Percentiles rank a stretch among this genome's conserved stretches.
Evolutionary conservation across 2,888 invertebrate genomes (phyloP).

Genomic region (Timema podura): DNA sequence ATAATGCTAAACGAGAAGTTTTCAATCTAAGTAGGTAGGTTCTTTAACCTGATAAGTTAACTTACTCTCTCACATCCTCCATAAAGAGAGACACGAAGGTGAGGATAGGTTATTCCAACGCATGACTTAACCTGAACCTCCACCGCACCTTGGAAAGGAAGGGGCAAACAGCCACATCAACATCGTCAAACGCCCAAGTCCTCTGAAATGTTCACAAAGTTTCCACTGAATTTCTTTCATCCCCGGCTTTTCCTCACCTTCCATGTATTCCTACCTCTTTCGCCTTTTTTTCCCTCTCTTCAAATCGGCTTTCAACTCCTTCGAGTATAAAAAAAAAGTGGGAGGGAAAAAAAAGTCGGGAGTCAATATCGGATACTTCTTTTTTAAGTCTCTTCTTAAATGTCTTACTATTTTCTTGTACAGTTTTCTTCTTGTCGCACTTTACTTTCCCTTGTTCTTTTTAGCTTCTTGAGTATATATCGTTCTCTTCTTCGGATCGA

Average conservation of each 20-base stretch:
- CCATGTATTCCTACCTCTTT: slow-evolving; percentile 8
- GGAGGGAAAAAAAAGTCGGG: slow-evolving; percentile 4
- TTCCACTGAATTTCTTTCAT: slow-evolving; percentile 25
- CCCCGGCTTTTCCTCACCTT: slow-evolving; percentile 21
- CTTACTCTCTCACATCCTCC: no score
- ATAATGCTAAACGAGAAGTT: no score
- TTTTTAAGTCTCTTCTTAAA: slow-evolving; percentile 13
- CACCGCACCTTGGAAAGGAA: no score
- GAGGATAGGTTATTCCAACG: no score
- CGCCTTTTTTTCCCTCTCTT: slow-evolving; percentile 15
- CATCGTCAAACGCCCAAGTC: neutral
- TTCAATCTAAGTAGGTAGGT: no score
- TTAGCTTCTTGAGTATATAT: no score
- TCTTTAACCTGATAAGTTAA: no score
- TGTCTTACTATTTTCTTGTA: slow-evolving; percentile 11
- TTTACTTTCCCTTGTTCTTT: no score
- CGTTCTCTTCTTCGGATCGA: no score
- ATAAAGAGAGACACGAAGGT: no score
- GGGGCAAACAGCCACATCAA: neutral
- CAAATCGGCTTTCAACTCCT: slow-evolving; percentile 24
- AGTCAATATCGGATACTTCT: slow-evolving; percentile 22
- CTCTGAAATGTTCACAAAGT: slow-evolving; percentile 19
- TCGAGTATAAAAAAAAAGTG: neutral
- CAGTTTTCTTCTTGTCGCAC: no score
- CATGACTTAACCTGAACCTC: no score